Evolutionary conservation across 2,113 vertebrate genomes (phyloP).

Genomic region (Erythrocercus mccallii): DNA sequence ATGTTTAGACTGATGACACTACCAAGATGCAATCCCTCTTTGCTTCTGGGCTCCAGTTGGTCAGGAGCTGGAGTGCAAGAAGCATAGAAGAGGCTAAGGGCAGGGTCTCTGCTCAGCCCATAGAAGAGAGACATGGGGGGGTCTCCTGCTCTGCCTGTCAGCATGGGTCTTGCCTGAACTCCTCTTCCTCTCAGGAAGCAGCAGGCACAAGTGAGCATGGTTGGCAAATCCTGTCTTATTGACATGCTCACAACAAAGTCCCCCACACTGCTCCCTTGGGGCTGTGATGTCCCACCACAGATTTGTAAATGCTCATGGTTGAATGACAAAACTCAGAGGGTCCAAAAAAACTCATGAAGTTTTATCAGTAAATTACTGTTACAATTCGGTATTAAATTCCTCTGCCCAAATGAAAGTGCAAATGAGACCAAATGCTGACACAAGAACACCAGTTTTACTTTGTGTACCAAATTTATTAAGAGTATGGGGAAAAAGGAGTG

Average conservation of each 20-base stretch:
- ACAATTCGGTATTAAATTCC: background rate
- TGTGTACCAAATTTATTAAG: background rate
- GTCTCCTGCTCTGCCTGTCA: background rate
- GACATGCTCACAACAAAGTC: background rate
- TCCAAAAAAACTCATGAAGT: background rate
- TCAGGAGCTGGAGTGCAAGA: background rate
- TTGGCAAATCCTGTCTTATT: background rate
- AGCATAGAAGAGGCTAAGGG: background rate
- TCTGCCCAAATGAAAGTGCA: background rate
- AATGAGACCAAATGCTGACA: background rate
- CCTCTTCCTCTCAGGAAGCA: background rate
- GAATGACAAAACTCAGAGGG: background rate
- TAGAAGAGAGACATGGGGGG: background rate
- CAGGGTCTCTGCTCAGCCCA: background rate
- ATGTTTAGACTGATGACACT: background rate
- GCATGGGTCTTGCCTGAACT: background rate
- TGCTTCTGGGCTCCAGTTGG: background rate
- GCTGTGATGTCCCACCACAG: background rate
- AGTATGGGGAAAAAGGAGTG: background rate
- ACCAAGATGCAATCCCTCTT: background rate
- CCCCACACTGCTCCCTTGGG: accelerated
- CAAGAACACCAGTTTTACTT: background rate
- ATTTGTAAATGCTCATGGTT: background rate
- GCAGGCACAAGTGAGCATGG: background rate
- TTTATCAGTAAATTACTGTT: background rate